Base-by-base conservation (phyloP, 2,113 vertebrate species). In the Lasiurus borealis region DNA sequence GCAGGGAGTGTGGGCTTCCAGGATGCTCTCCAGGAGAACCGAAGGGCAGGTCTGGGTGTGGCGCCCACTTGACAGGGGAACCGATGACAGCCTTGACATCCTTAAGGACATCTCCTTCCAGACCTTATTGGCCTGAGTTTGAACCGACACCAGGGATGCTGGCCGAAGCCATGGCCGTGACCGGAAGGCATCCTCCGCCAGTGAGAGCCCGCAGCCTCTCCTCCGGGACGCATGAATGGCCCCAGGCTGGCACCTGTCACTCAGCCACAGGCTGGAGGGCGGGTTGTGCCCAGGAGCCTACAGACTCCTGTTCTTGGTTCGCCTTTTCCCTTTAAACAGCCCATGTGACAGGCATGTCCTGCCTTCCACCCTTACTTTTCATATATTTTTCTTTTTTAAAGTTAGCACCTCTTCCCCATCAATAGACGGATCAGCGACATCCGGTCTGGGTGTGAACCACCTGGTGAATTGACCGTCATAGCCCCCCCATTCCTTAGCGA, bases 201-300 rank as follows among this genome's bases (percentile, higher is more conserved):
- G 59, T 90, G 95, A 95, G 87, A 85, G 87, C 57, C 36, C 73
- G 81, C 88, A 96, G 7, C 93, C 50, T 84, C 95, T 69, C 34
- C 85, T 96, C 83, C 80, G 31, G 97, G 95, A 96, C 27, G 96
- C 91, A 86, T 46, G 93, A 91, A 93, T 95, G 95, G 54, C 86
- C 96, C 85, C 66, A 84, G 95, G 88, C 92, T 97, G 95, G 85
- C 96, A 96, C 92, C 91, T 98, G 54, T 97, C 97, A 95, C 95
- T 98, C 96, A 97, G 95, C 98, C 96, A 97, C 80, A 97, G 75
- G 96, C 93, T 85, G 96, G 96, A 97, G 90, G 88, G 89, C n/a
- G n/a, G n/a, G n/a, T n/a, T n/a, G n/a, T n/a, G 1, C 15, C 9
- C 88, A 96, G 97, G 95, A 97, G 97, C 88, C 92, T 94, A n/a